Evolutionary conservation across 2,888 invertebrate genomes (phyloP).

Genomic region (Drosophila algonquin): DNA sequence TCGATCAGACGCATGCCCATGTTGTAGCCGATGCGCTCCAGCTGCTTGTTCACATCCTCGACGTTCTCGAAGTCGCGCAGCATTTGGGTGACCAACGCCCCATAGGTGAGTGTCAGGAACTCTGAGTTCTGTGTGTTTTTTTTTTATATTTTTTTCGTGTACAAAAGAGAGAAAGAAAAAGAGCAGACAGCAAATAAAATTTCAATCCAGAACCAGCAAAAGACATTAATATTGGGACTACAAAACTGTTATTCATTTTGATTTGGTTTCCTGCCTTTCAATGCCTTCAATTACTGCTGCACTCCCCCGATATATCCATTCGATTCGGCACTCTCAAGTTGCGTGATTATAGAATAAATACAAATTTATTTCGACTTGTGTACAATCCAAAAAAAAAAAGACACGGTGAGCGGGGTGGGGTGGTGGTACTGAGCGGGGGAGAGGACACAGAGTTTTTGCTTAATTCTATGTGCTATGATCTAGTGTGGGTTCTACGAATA

Average conservation of each 20-base stretch:
- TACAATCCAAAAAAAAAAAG: conserved; percentile 28
- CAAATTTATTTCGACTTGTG: conserved; percentile 60
- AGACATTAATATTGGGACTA: conserved; percentile 7
- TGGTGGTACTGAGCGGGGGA: neutral
- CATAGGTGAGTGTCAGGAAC: conserved; percentile 98
- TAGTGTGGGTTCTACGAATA: conserved; percentile 27
- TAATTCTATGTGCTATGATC: conserved; percentile 31
- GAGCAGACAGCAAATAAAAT: conserved; percentile 32
- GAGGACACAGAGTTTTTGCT: conserved; percentile 24
- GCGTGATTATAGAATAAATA: conserved; percentile 48
- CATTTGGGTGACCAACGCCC: conserved; percentile 98
- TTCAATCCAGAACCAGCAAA: conserved; percentile 31
- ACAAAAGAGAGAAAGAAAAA: conserved; percentile 35
- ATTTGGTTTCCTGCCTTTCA: neutral
- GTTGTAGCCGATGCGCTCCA: conserved; percentile 98
- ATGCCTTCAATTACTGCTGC: neutral
- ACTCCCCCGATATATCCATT: neutral
- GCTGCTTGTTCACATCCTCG: conserved; percentile 98
- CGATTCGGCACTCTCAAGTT: neutral
- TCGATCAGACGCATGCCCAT: conserved; percentile 99
- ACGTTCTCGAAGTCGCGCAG: conserved; percentile 97
- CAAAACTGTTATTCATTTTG: too few relatives aligned
- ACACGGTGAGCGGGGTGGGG: neutral
- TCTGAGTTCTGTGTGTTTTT: conserved; percentile 92
- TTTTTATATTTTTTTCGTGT: neutral